Evolutionary conservation across 2,888 invertebrate species (phyloP), one percentile per base, ranked within the genome.

Genomic region (Mayetiola destructor): DNA sequence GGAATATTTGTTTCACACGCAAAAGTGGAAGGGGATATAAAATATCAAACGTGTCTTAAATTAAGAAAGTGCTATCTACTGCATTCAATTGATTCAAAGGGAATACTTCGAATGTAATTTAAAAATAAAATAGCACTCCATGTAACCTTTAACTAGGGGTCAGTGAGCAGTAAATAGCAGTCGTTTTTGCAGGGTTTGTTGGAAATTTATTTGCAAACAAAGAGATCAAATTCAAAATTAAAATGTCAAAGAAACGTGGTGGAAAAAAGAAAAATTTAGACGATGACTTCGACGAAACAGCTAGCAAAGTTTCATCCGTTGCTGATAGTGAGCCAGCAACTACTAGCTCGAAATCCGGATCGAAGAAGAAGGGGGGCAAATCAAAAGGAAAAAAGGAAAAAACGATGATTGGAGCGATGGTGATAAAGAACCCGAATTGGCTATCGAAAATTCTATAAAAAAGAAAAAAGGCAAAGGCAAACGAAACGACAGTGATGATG

Each of bases 181-280:
- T n/a, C n/a, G 23, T n/a, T 48, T 9, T 27, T 23, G 2, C n/a
- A 10, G 10, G 23, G 23, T 12, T 42, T 21, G 23, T 42, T 42
- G 39, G 16, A 3, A 18, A 18, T 36, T 36, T 36, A n/a, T 36
- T 36, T 36, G n/a, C 14, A n/a, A 37, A 37, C 5, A 37, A 37
- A 12, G 4, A 4, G 12, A 5, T 37, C 37, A 14, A 12, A n/a
- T 37, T n/a, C 5, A n/a, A 20, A 32, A 30, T 21, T 18, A 56
- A 23, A 8, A 81, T 80, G 80, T 80, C 80, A 8, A 80, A 80
- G 66, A 79, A 77, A 68, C 76, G 74, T 60, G 76, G 76, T 57
- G 74, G 72, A 61, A 80, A 79, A 64, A 81, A 80, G 65, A 77
- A 75, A 65, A 76, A 77, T 60, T 64, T 76, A 1, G 78, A 78